These are phyloP conservation scores for Synodontis membranacea DNA, from an alignment of 2,113 vertebrate species.

Conservation along the genomic window DNA sequence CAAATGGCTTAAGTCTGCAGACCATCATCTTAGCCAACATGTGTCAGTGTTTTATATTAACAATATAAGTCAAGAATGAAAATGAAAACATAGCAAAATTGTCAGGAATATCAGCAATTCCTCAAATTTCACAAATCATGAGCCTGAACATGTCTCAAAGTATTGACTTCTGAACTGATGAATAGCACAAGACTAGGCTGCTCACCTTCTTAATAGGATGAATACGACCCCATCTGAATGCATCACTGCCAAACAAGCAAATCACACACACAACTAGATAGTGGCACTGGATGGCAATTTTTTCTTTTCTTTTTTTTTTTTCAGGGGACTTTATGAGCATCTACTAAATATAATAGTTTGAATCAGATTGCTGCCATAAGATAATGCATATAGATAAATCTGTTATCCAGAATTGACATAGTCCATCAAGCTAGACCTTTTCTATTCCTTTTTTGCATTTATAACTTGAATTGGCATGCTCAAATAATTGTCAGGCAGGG, in stretches of 20 bases:
- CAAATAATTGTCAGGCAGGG: background rate
- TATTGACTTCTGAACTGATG: background rate
- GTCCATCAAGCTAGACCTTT: background rate
- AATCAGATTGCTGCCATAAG: background rate
- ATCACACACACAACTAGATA: background rate
- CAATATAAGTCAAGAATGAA: background rate
- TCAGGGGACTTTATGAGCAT: background rate
- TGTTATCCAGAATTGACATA: background rate
- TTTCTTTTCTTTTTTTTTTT: background rate
- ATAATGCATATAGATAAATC: background rate
- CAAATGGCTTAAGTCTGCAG: background rate
- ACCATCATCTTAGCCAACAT: background rate
- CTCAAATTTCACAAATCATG: background rate
- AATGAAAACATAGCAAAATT: background rate
- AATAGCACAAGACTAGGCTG: background rate
- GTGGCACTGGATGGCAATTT: background rate
- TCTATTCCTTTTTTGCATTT: background rate
- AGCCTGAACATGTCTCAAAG: background rate
- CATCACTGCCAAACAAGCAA: background rate
- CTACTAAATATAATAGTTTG: background rate
- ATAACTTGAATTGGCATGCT: background rate
- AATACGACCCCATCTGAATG: background rate
- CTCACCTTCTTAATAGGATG: background rate
- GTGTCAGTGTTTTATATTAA: background rate
- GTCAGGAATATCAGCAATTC: background rate